A percentile compares a stretch with the other conserved stretches of the same genome.
phyloP scores from a whole-genome alignment of 1,140 invertebrate genomes.

The Batillaria attramentaria region DNA sequence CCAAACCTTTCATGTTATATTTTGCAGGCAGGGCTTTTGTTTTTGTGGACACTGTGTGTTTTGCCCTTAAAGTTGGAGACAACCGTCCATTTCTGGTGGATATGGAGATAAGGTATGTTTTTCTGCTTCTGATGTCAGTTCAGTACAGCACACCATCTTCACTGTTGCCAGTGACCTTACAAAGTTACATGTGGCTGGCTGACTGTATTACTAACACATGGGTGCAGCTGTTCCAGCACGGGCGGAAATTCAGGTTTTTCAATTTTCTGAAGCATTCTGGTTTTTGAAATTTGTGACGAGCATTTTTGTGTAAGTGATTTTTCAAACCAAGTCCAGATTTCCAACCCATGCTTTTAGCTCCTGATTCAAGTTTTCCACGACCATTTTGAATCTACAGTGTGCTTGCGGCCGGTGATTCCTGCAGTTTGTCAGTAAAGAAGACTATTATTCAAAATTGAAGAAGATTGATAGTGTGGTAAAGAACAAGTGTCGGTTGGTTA shows the following conservation, averaged over 20 bases:
- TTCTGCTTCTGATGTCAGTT: not conserved
- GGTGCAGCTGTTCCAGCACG: not conserved
- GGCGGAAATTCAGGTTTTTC: not conserved
- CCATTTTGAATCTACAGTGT: not conserved
- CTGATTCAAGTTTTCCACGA: not conserved
- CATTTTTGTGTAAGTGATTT: not conserved
- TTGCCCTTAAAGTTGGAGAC: not conserved
- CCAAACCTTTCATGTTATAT: no score
- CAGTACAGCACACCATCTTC: not conserved
- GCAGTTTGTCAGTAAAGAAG: not conserved
- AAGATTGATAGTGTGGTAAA: no score
- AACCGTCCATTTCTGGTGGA: not conserved
- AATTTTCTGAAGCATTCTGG: not conserved
- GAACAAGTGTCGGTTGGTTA: no score
- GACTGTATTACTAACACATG: not conserved
- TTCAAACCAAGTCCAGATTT: not conserved
- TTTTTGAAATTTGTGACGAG: not conserved
- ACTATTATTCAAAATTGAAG: no score
- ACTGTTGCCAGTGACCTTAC: not conserved
- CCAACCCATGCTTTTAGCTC: not conserved
- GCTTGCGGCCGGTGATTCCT: not conserved
- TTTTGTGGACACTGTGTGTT: not conserved
- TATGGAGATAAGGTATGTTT: conserved; percentile 1
- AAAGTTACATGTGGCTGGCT: not conserved
- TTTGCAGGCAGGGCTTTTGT: not conserved